Base-by-base conservation (phyloP, 37 sponge, comb jelly and placozoan genomes). In the Beroe ovata region DNA sequence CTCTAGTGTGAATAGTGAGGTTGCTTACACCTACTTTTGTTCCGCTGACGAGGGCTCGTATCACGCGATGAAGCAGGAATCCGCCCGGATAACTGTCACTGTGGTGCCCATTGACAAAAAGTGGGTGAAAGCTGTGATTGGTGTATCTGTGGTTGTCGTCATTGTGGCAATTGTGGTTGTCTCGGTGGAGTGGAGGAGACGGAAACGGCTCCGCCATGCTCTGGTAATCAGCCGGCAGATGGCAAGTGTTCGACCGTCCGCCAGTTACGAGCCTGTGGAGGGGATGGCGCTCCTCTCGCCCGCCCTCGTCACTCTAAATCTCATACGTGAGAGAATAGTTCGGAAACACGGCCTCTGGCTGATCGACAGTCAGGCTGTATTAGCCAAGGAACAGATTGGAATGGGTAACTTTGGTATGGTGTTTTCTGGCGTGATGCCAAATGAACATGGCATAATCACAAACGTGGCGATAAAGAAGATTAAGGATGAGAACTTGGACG, bases 341-440 rank as follows among this genome's bases (percentile, higher is more conserved):
- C 29, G 14, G 14, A 47, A 47, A 16, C 54, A 47, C 11, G 54
- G 54, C 11, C 6, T 16, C 11, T 47, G 6, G 54, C 54, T 47
- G 54, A 47, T 16, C 6, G 54, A 47, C 11, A 6, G 11, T 47
- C 54, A 47, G 54, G 11, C 54, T 47, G 11, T 47, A 16, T 11
- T 62, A 23, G 20, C 4, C 8, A 62, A 62, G 29, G 63, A 62
- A 25, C 8, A 4, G 21, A 62, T 62, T 62, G 63, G 63, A 6
- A 62, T 62, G 63, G 63, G 63, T 20, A 62, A 62, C 29, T 62
- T 62, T 62, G 63, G 63, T 4, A 23, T 25, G 29, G 63, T 62
- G 4, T 62, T 26, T 23, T 25, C 29, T 20, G 63, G 63, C 22
- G 20, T 23, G 6, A 62, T 62, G 63, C 63, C 21, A 4, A 25